Conservation (phyloP, 2,113 vertebrate genomes). For the Helogale parvula region DNA sequence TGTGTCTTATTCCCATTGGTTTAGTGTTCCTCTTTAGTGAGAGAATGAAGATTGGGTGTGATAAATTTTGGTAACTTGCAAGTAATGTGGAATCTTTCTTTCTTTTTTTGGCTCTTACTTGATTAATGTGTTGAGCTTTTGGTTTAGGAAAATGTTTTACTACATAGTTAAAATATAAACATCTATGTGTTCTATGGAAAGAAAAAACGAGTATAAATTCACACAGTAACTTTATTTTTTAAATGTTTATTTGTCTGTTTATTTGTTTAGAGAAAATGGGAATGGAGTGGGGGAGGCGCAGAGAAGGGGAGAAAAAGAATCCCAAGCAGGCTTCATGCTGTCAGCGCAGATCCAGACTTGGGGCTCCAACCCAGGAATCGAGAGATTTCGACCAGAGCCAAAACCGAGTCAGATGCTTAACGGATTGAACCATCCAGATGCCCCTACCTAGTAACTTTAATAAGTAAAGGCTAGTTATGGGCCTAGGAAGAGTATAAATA, state of each 20-base stretch:
- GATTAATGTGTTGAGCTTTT: background rate
- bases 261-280: too few relatives aligned
- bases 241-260: too few relatives aligned
- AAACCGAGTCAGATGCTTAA: too few relatives aligned
- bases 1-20: background rate
- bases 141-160: slow-evolving; percentile 43
- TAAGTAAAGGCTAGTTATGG: slow-evolving; percentile 3
- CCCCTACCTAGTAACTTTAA: background rate
- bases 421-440: too few relatives aligned
- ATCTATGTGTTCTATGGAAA: background rate
- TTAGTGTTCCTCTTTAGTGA: background rate
- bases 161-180: background rate
- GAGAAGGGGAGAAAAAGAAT: too few relatives aligned
- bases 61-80: slow-evolving; percentile 15
- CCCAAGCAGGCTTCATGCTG: too few relatives aligned
- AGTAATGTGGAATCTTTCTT: background rate
- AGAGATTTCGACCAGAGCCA: too few relatives aligned
- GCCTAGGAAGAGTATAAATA: background rate
- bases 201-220: slow-evolving; percentile 11
- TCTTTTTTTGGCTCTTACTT: background rate
- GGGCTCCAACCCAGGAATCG: too few relatives aligned
- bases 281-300: too few relatives aligned
- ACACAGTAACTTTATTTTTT: background rate
- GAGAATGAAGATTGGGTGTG: background rate
- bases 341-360: too few relatives aligned